Percentiles rank a stretch among this genome's conserved stretches.
phyloP scores from a whole-genome alignment of 2,797 vertebrate species.

The Dermochelys coriacea region DNA sequence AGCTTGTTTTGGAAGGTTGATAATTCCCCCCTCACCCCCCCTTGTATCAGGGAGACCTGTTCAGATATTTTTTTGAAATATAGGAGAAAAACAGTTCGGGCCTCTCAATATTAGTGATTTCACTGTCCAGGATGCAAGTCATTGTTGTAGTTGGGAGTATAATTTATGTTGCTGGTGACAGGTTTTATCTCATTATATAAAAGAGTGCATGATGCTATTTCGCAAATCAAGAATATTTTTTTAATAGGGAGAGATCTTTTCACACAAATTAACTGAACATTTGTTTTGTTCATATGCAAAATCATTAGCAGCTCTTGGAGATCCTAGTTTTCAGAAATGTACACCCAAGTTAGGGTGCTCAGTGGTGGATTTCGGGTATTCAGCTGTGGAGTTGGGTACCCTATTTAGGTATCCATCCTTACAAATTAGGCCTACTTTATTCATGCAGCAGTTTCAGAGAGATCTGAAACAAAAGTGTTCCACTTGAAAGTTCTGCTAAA shows the following conservation, averaged over 20 bases:
- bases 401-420: neutral
- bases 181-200: neutral
- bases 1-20: neutral
- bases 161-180: neutral
- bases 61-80: neutral
- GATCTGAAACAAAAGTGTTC: neutral
- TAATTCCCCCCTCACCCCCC: neutral
- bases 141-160: neutral
- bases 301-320: neutral
- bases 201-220: neutral
- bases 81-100: neutral
- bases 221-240: neutral
- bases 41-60: neutral
- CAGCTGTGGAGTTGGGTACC: neutral
- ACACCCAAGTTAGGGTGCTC: neutral
- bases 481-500: conserved; percentile 13
- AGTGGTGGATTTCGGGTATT: neutral
- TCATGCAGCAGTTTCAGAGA: neutral
- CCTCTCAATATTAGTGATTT: neutral
- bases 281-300: neutral
- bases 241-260: neutral
- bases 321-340: neutral
- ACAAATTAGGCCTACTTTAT: neutral
- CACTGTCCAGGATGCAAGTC: neutral
- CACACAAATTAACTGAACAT: neutral